Base-by-base conservation (phyloP, 92 coral and sea anemone species). In the Epizoanthus rinbou region DNA sequence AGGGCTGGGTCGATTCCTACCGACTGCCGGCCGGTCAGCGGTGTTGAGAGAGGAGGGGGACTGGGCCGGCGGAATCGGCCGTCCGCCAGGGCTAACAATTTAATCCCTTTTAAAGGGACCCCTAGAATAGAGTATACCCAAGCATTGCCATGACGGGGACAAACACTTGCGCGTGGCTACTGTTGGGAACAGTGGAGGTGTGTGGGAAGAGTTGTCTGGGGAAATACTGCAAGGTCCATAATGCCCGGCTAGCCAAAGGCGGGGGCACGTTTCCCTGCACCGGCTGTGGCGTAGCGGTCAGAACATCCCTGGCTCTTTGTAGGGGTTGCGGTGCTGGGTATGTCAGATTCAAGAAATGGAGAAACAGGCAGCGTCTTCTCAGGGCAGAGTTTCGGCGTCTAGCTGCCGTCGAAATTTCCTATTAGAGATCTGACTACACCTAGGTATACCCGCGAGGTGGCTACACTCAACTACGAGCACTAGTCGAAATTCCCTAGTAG, bases 11-110 rank as follows among this genome's bases (percentile, higher is more conserved):
- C 57, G 8, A 52, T 52, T 7, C 57, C 57, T 52, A 6, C 57
- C 6, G 57, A 14, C n/a, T n/a, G n/a, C n/a, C n/a, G n/a, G n/a
- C n/a, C n/a, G n/a, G n/a, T n/a, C n/a, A n/a, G n/a, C n/a, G n/a
- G n/a, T n/a, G n/a, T n/a, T n/a, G n/a, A n/a, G n/a, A 59, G 65
- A 59, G 11, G n/a, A 59, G 65, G 65, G n/a, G 65, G 65, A 22
- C 65, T 16, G 65, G 65, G 57, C 8, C 57, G 8, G n/a, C n/a
- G n/a, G n/a, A n/a, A n/a, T n/a, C n/a, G n/a, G n/a, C n/a, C n/a
- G n/a, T n/a, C n/a, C 8, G 57, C 8, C 8, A 52, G 14, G 14
- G 14, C 6, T 52, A 7, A 7, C 57, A 6, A 6, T 0, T 7
- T 7, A 14, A 52, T 52, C 14, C 14, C 14, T 52, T 6, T 52